Conservation (phyloP, 2,888 invertebrate species). For the Bhutanitis thaidina region DNA sequence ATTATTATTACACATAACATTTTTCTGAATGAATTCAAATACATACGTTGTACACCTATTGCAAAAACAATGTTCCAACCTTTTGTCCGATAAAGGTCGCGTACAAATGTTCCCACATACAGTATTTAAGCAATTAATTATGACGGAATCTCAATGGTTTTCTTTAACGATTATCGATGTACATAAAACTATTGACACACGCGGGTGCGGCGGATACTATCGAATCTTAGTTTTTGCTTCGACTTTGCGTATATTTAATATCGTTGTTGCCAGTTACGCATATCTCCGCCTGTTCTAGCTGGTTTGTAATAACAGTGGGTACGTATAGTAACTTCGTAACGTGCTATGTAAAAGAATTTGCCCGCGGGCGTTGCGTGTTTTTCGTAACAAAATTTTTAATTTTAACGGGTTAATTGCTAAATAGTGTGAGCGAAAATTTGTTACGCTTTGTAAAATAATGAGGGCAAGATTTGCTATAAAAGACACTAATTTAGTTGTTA, state of each 20-base stretch:
- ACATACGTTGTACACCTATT: too few relatives aligned
- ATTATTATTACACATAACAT: too few relatives aligned
- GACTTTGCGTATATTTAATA: conserved; percentile 41
- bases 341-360: conserved; percentile 45
- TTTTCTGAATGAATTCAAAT: too few relatives aligned
- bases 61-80: background rate
- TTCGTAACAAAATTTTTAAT: conserved; percentile 59
- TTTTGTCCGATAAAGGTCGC: background rate
- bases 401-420: conserved; percentile 52
- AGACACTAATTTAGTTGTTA: too few relatives aligned
- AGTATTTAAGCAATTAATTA: conserved; percentile 1
- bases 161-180: conserved; percentile 8
- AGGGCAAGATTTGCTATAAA: conserved; percentile 39
- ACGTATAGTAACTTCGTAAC: conserved; percentile 48
- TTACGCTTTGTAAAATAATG: conserved; percentile 65
- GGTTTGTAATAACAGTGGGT: conserved; percentile 45
- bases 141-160: conserved; percentile 11
- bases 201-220: conserved; percentile 38
- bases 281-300: conserved; percentile 42
- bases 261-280: conserved; percentile 48
- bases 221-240: conserved; percentile 43
- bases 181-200: conserved; percentile 13
- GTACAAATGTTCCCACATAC: background rate
- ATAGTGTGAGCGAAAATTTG: conserved; percentile 49
- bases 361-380: conserved; percentile 49